Percentiles rank a stretch among this genome's conserved stretches.
Evolutionary conservation across 1,140 invertebrate genomes (phyloP).

Genomic region (Meloidogyne floridensis): DNA sequence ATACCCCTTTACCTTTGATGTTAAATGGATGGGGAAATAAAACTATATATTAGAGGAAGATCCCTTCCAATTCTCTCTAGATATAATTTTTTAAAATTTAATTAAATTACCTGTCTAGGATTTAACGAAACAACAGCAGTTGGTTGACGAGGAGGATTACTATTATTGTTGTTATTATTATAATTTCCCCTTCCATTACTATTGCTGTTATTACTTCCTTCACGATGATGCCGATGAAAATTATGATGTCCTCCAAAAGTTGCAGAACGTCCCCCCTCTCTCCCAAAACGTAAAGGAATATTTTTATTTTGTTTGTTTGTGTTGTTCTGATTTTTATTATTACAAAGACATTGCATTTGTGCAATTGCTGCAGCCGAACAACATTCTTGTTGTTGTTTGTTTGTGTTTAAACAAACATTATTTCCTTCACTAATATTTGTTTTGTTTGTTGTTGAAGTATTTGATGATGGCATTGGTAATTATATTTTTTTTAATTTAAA

Average conservation of each 20-base stretch:
- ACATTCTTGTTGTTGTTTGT: background rate
- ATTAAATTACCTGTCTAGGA: conserved; percentile 20
- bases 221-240: background rate
- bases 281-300: background rate
- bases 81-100: background rate
- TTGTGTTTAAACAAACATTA: background rate
- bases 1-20: too few species aligned
- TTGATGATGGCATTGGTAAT: background rate
- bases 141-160: conserved; percentile 17
- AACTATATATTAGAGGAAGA: too few species aligned
- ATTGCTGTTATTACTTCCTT: conserved; percentile 6
- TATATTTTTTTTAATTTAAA: background rate
- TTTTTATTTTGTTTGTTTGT: background rate
- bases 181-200: background rate
- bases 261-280: background rate
- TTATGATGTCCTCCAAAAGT: background rate
- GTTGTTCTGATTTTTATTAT: background rate
- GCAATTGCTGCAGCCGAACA: background rate
- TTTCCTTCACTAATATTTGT: background rate
- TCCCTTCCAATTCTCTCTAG: too few species aligned
- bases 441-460: background rate
- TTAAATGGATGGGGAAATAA: too few species aligned
- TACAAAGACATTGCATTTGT: background rate
- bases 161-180: conserved; percentile 13
- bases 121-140: conserved; percentile 28